Percentiles rank a stretch among this genome's conserved stretches.
Conservation (phyloP, 2,113 vertebrate species). For the Zeus faber region DNA sequence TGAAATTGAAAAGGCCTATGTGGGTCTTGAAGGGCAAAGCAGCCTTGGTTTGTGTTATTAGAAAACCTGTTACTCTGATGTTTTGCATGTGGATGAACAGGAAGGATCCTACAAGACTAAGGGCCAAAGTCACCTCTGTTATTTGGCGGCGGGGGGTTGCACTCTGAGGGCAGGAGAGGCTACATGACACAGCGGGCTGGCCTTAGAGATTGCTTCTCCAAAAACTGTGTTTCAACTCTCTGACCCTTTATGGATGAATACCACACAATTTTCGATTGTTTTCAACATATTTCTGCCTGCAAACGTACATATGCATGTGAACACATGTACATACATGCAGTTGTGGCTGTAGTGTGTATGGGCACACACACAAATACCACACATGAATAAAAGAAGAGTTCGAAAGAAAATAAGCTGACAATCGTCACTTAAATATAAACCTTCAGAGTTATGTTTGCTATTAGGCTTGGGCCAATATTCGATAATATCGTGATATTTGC, state of each 20-base stretch:
- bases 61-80: conserved; percentile 46
- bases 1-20: conserved; percentile 18
- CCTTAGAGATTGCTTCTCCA: conserved; percentile 34
- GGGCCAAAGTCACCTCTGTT: conserved; percentile 44
- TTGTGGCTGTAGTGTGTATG: no score
- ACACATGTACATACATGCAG: conserved; percentile 17
- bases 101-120: conserved; percentile 24
- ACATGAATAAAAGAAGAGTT: no score
- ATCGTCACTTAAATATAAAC: no score
- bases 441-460: no score
- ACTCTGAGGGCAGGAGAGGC: conserved; percentile 11
- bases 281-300: not conserved
- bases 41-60: conserved; percentile 38
- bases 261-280: conserved; percentile 13
- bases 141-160: conserved; percentile 21
- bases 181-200: conserved; percentile 7
- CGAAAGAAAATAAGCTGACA: no score
- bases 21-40: conserved; percentile 28
- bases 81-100: conserved; percentile 43
- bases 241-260: conserved; percentile 39
- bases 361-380: conserved; percentile 34
- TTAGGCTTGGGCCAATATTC: no score
- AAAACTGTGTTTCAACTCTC: conserved; percentile 16
- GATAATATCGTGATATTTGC: no score
- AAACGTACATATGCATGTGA: not conserved